phyloP scores from a whole-genome alignment of 37 sponge, comb jelly and placozoan species.

The Chondrilla cf. caribensis region DNA sequence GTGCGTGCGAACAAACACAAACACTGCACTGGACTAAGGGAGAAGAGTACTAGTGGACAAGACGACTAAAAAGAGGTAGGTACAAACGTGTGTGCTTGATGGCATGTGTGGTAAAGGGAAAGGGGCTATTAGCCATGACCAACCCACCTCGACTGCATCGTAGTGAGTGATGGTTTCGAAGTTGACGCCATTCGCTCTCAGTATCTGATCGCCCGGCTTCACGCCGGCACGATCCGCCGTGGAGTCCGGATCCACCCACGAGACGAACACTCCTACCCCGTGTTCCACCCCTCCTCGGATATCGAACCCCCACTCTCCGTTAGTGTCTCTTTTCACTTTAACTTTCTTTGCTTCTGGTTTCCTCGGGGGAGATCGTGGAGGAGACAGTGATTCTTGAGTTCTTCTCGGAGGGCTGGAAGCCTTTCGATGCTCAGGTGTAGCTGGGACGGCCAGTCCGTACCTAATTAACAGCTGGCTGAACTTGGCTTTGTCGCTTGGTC shows the following conservation, averaged over 20 bases:
- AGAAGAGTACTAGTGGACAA: no score
- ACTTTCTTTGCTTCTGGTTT: constrained; percentile 27
- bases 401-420: neutral
- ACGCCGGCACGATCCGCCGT: constrained; percentile 63
- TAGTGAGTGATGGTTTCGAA: constrained; percentile 49
- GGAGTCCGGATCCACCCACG: constrained; percentile 80
- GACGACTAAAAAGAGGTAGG: no score
- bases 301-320: constrained; percentile 76
- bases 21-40: no score
- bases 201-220: constrained; percentile 71
- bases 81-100: no score
- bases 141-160: constrained; percentile 57
- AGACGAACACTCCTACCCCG: constrained; percentile 73
- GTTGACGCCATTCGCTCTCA: constrained; percentile 55
- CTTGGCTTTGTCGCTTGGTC: constrained; percentile 61
- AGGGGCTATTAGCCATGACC: no score
- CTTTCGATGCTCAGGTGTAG: constrained; percentile 16
- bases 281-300: constrained; percentile 80
- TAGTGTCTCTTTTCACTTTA: constrained; percentile 51
- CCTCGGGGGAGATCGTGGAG: constrained; percentile 1
- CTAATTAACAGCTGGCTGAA: constrained; percentile 66
- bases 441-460: constrained; percentile 49
- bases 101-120: no score
- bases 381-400: neutral
- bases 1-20: no score